Evolutionary conservation across 2,888 invertebrate genomes (phyloP).

Genomic region (Lasioglossum zephyrum): DNA sequence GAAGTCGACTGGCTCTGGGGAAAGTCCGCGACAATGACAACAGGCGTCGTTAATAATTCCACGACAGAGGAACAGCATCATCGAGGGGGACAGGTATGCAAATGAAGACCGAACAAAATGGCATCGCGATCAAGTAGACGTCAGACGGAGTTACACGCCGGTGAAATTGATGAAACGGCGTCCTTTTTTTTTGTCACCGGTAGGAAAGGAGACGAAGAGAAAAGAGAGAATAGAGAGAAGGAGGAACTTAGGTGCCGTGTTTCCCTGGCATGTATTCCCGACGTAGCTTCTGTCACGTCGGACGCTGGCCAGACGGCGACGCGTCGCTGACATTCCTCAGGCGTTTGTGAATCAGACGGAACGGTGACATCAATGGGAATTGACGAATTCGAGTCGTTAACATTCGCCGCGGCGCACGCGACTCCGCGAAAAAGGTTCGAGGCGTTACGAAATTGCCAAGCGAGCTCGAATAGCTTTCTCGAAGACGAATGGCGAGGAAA

Average conservation of each 20-base stretch:
- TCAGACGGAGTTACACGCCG: not conserved
- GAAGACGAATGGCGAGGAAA: constrained; percentile 29
- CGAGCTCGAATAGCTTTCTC: constrained; percentile 14
- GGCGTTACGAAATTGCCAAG: constrained; percentile 48
- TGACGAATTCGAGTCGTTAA: constrained; percentile 67
- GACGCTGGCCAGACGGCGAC: constrained; percentile 14
- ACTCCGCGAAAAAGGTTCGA: constrained; percentile 64
- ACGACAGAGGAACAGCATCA: not conserved
- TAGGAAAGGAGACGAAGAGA: not conserved
- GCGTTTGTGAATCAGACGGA: constrained; percentile 63
- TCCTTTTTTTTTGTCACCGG: not conserved
- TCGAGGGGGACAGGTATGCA: constrained; percentile 18
- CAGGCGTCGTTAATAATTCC: constrained; percentile 8
- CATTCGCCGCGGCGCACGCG: constrained; percentile 57
- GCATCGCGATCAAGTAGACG: constrained; percentile 20
- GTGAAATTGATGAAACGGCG: constrained; percentile 1
- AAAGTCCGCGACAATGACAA: constrained; percentile 1
- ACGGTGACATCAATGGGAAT: constrained; percentile 63
- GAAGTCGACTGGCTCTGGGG: not conserved
- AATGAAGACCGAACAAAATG: constrained; percentile 32
- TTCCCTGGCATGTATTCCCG: constrained; percentile 26
- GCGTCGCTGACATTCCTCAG: constrained; percentile 55
- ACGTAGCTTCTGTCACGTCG: constrained; percentile 16
- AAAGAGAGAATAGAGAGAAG: too few relatives aligned
- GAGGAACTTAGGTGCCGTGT: not conserved